Evolutionary conservation across 2,113 vertebrate genomes (phyloP).

Genomic region (Tychaedon coryphoeus): DNA sequence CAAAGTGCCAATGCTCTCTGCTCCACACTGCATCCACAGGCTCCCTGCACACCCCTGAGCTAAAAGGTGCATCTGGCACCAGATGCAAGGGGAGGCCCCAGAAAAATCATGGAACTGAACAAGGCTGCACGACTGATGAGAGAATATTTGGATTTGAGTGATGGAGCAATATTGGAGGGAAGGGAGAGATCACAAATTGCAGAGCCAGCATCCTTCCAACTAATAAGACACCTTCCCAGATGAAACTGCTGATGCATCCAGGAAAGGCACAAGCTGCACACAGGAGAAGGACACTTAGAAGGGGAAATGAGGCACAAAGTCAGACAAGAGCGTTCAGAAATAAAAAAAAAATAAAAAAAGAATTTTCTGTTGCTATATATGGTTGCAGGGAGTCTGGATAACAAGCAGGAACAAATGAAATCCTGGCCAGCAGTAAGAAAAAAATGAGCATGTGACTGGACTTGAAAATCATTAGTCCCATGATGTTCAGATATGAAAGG

Average conservation of each 20-base stretch:
- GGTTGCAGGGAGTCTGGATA: background rate
- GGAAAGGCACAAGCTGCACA: background rate
- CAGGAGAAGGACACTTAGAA: slow-evolving; percentile 19
- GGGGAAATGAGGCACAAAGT: slow-evolving; percentile 41
- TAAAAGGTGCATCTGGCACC: accelerated
- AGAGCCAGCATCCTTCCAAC: slow-evolving; percentile 36
- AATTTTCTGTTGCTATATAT: background rate
- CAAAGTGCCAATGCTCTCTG: accelerated
- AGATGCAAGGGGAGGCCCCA: background rate
- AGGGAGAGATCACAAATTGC: background rate
- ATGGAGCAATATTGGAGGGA: background rate
- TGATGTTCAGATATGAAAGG: background rate
- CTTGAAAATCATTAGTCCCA: background rate
- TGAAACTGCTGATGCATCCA: slow-evolving; percentile 56
- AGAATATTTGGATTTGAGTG: background rate
- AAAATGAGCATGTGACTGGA: background rate
- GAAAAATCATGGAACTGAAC: background rate
- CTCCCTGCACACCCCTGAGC: accelerated
- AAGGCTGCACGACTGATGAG: background rate
- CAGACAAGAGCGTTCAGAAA: background rate
- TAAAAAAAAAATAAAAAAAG: background rate
- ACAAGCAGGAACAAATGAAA: background rate
- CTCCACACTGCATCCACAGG: accelerated
- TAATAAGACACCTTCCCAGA: slow-evolving; percentile 37
- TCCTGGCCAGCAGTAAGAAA: background rate